Evolutionary conservation across 2,888 invertebrate species (phyloP), one percentile per base, ranked within the genome.

Genomic region (Noctuana brunneofusca): DNA sequence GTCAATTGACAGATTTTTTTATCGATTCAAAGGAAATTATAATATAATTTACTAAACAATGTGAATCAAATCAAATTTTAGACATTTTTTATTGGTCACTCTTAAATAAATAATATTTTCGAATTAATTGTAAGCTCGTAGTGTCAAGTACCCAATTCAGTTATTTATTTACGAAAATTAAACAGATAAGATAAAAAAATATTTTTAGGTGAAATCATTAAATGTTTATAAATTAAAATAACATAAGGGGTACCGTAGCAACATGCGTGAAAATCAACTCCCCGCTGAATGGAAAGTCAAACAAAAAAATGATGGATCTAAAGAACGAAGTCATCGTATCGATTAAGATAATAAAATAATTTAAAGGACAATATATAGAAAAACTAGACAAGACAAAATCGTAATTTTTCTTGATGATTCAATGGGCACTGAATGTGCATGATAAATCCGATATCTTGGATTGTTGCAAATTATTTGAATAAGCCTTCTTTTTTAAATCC

Each of bases 251-350:
- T 56, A 46, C 11, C 60, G 53, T 18, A 60, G 46, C 54, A 60
- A 24, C 54, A 54, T 54, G 48, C 43, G 16, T 43, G 43, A 46
- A 43, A 54, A 60, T 6, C 14, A 53, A 24, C 27, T 54, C 22
- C 59, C 59, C 59, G 53, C 59, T 14, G 32, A 53, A 35, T 54
- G 59, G 53, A 60, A 60, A 60, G 43, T 46, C 43, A 59, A 60
- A 60, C 22, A 59, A 30, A 60, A 59, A 30, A 60, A 53, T 18
- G 16, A 22, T 38, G 18, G 22, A 60, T 46, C 22, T 24, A 14
- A 35, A 48, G 12, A 32, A 56, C n/a, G 20, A 46, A 14, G 48
- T 48, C 57, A 22, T 27, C 48, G 22, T 35, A 12, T 5, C 12
- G 20, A 20, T 46, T 46, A 14, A 22, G 16, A 24, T 27, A 35